Conservation (phyloP, 2,113 vertebrate species). For the Axis porcinus region DNA sequence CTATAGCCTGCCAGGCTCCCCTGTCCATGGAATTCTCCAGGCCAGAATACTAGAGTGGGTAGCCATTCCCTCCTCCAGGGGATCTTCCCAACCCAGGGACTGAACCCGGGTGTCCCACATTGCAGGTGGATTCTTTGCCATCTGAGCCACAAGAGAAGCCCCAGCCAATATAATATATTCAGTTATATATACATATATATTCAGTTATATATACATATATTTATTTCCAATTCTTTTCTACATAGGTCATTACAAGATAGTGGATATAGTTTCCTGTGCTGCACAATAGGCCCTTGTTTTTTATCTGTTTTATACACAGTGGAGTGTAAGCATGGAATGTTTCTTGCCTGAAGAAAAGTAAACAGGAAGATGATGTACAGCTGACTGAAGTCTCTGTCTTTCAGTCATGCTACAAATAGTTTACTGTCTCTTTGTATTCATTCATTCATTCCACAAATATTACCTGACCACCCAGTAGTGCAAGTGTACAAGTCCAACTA, state of each 20-base stretch:
- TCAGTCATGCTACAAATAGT: not conserved
- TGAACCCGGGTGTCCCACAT: not conserved
- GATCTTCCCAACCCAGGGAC: not conserved
- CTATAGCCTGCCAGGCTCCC: not conserved
- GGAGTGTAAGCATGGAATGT: not conserved
- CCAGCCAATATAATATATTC: not conserved
- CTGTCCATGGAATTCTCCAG: not conserved
- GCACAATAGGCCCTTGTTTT: not conserved
- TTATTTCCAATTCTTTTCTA: not conserved
- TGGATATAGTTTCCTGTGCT: not conserved
- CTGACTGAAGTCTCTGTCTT: not conserved
- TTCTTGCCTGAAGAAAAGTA: slow-evolving; percentile 8
- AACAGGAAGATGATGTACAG: not conserved
- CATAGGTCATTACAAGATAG: not conserved
- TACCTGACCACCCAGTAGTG: not conserved
- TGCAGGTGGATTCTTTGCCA: not conserved
- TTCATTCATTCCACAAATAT: not conserved
- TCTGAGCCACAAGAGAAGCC: not conserved
- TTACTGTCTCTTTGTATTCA: not conserved
- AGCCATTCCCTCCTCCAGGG: not conserved
- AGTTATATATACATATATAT: not conserved
- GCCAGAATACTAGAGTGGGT: not conserved
- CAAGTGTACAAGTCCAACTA: not conserved
- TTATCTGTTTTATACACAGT: not conserved
- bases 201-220: not conserved